Percentiles rank a stretch among this genome's conserved stretches.
These are phyloP conservation scores for Morinoia aosen DNA, from an alignment of 2,888 invertebrate genomes.

Conservation along the genomic window DNA sequence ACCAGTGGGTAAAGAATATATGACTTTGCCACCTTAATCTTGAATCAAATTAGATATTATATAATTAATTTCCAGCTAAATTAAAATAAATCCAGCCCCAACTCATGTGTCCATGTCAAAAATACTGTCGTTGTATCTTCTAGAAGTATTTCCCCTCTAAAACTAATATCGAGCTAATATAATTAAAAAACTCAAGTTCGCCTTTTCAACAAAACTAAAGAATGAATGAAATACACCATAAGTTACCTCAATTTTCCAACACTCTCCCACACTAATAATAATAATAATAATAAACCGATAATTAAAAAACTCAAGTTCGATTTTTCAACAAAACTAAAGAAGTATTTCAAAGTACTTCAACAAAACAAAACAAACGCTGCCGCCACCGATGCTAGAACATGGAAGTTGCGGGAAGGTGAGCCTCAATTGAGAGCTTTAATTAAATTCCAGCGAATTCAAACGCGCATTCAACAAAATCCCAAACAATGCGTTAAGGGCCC, in stretches of 20 bases:
- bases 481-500: constrained; percentile 46
- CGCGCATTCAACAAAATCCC: constrained; percentile 49
- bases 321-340: no score
- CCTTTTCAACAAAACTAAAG: background rate
- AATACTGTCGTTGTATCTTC: background rate
- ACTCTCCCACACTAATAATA: background rate
- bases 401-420: constrained; percentile 32
- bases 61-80: background rate
- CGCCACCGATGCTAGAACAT: constrained; percentile 3
- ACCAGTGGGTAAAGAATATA: background rate
- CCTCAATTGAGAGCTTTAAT: constrained; percentile 29
- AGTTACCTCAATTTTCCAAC: background rate
- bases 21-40: background rate
- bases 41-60: background rate
- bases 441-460: constrained; percentile 51
- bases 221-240: background rate
- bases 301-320: no score
- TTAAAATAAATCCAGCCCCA: background rate
- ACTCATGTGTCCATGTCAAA: background rate
- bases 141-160: background rate
- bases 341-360: no score
- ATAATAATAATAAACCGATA: no score
- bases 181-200: background rate
- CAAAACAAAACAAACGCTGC: background rate
- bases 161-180: background rate